These are phyloP conservation scores for Montifringilla adamsi DNA, from an alignment of 2,113 vertebrate species.

Conservation along the genomic window DNA sequence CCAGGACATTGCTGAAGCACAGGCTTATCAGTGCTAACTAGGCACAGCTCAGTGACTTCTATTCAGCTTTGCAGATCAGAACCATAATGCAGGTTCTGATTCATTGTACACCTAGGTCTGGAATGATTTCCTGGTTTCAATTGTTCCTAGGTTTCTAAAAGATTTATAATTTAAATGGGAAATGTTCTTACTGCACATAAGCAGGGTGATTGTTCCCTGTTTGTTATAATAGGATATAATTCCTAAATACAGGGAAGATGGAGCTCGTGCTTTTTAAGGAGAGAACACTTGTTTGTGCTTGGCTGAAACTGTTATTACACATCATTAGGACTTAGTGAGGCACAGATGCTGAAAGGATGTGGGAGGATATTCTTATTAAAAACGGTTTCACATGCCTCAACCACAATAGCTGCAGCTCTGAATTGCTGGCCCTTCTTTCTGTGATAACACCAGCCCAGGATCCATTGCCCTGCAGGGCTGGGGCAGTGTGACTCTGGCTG, in stretches of 20 bases:
- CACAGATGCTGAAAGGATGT: background rate
- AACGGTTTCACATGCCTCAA: background rate
- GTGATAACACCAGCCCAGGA: fast-evolving
- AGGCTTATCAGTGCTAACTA: background rate
- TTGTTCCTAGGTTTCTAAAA: background rate
- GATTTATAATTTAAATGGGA: background rate
- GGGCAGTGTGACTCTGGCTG: fast-evolving
- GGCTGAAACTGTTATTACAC: background rate
- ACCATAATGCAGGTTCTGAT: background rate
- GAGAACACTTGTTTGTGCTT: background rate
- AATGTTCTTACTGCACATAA: background rate
- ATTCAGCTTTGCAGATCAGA: background rate
- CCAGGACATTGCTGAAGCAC: background rate
- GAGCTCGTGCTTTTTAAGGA: background rate
- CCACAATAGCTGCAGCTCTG: background rate
- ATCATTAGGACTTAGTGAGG: background rate
- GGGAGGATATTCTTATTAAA: background rate
- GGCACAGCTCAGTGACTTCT: background rate
- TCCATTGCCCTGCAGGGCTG: background rate
- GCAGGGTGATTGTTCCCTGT: background rate
- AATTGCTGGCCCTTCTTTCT: background rate
- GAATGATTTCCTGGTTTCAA: background rate
- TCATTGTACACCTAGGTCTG: background rate
- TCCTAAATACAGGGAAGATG: background rate
- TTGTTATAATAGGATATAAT: background rate